Percentiles rank a stretch among this genome's conserved stretches.
phyloP scores from a whole-genome alignment of 2,797 vertebrate genomes.

The Typhlichthys subterraneus region DNA sequence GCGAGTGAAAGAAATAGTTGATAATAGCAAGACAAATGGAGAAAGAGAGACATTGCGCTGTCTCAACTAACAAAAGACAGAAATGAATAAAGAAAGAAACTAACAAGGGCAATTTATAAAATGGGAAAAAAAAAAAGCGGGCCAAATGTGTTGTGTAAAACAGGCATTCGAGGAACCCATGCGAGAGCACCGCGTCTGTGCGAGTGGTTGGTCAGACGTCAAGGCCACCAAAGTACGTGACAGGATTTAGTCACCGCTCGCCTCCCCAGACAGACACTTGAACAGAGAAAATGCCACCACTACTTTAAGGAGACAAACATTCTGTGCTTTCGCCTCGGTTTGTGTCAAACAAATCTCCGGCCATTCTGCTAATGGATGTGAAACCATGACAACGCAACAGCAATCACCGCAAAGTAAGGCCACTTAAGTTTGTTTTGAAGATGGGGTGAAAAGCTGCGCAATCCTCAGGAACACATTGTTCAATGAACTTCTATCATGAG shows the following conservation, averaged over 20 bases:
- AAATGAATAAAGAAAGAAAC: background rate
- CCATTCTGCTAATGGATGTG: constrained; percentile 72
- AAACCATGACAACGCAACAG: constrained; percentile 70
- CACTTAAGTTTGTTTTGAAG: constrained; percentile 66
- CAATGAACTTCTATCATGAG: constrained; percentile 21
- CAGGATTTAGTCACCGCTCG: constrained; percentile 51
- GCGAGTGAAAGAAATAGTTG: constrained; percentile 29
- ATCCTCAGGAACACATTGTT: constrained; percentile 38
- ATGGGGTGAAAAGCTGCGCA: constrained; percentile 44
- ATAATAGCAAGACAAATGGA: background rate
- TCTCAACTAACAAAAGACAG: constrained; percentile 3
- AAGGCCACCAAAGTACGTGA: constrained; percentile 57
- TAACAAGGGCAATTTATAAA: constrained; percentile 39
- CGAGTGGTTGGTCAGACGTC: constrained; percentile 44
- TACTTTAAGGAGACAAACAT: constrained; percentile 66
- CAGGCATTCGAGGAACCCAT: constrained; percentile 27
- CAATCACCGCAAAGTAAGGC: constrained; percentile 68
- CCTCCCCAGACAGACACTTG: constrained; percentile 59
- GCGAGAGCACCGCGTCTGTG: constrained; percentile 17
- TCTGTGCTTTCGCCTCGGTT: constrained; percentile 69
- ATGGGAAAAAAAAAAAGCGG: constrained; percentile 24
- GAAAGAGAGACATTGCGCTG: constrained; percentile 15
- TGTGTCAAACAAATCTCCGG: constrained; percentile 72
- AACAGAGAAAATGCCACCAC: constrained; percentile 45
- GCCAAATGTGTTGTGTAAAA: constrained; percentile 39